Percentiles rank a stretch among this genome's conserved stretches.
Evolutionary conservation across 2,888 invertebrate genomes (phyloP).

Genomic region (Andrena minutula): DNA sequence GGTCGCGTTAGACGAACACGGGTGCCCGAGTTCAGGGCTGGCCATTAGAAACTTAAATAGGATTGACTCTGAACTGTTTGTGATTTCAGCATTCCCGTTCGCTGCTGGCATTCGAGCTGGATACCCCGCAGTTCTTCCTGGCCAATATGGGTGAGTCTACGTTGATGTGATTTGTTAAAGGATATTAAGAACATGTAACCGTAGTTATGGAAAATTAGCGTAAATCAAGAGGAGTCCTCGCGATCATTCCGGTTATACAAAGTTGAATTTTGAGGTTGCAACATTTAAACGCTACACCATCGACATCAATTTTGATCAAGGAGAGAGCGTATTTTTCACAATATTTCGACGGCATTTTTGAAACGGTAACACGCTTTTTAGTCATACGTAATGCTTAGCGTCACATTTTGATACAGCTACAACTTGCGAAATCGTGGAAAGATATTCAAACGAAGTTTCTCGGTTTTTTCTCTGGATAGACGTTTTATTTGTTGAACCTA

Average conservation of each 20-base stretch:
- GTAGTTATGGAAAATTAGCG: conserved; percentile 53
- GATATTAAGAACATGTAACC: conserved; percentile 58
- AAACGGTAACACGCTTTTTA: too few species aligned
- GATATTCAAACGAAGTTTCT: background rate
- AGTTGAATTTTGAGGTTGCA: conserved; percentile 21
- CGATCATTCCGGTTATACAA: conserved; percentile 28
- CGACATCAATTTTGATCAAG: background rate
- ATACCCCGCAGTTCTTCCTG: conserved; percentile 91
- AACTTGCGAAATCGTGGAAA: background rate
- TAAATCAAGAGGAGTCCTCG: conserved; percentile 53
- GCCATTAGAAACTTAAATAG: conserved; percentile 61
- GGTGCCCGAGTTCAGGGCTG: conserved; percentile 54
- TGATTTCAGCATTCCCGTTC: conserved; percentile 89
- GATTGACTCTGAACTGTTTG: conserved; percentile 64
- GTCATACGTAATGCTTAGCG: background rate
- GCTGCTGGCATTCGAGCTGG: conserved; percentile 92
- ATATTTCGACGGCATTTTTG: background rate
- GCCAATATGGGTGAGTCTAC: conserved; percentile 94
- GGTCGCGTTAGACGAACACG: conserved; percentile 8
- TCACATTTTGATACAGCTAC: background rate
- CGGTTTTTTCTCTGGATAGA: background rate
- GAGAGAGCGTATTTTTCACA: conserved; percentile 12
- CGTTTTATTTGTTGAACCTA: background rate
- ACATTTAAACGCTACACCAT: background rate
- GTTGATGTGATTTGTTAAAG: conserved; percentile 69